phyloP scores from a whole-genome alignment of 2,888 invertebrate genomes.

The Coelopa pilipes region DNA sequence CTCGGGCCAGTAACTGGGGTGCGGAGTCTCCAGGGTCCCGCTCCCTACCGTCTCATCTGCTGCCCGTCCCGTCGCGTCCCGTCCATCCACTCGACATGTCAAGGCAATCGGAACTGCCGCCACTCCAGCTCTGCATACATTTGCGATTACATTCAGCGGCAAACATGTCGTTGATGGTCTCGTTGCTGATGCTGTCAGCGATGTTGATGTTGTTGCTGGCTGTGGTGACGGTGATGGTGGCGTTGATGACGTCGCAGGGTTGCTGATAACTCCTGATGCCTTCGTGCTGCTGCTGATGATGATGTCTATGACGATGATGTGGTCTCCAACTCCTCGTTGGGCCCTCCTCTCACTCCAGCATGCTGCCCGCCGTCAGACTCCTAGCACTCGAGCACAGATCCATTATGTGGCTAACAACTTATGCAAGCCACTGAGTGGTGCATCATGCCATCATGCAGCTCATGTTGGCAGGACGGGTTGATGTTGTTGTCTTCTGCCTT shows the following conservation, averaged over 20 bases:
- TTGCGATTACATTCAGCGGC: slow-evolving; percentile 26
- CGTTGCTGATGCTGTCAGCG: background rate
- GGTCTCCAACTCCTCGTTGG: background rate
- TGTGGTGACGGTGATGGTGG: slow-evolving; percentile 8
- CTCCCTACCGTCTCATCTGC: no score
- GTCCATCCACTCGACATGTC: slow-evolving; percentile 34
- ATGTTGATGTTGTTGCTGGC: slow-evolving; percentile 15
- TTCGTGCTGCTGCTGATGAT: background rate
- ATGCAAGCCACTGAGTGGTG: slow-evolving; percentile 15
- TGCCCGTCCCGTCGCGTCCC: no score
- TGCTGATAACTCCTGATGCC: background rate
- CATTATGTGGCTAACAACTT: slow-evolving; percentile 31
- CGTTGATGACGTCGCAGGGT: background rate
- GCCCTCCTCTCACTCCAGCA: background rate
- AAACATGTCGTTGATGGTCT: slow-evolving; percentile 19
- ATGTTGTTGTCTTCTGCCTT: slow-evolving; percentile 7
- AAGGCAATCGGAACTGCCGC: slow-evolving; percentile 38
- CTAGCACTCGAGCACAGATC: slow-evolving; percentile 33
- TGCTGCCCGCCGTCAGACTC: slow-evolving; percentile 30
- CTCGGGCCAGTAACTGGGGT: no score
- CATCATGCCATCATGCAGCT: background rate
- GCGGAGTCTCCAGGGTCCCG: no score
- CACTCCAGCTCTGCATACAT: slow-evolving; percentile 34
- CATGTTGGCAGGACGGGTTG: background rate
- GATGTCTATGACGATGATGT: background rate